Percentiles rank a stretch among this genome's conserved stretches.
These are phyloP conservation scores for Corythornis vintsioides DNA, from an alignment of 2,113 vertebrate species.

Conservation along the genomic window DNA sequence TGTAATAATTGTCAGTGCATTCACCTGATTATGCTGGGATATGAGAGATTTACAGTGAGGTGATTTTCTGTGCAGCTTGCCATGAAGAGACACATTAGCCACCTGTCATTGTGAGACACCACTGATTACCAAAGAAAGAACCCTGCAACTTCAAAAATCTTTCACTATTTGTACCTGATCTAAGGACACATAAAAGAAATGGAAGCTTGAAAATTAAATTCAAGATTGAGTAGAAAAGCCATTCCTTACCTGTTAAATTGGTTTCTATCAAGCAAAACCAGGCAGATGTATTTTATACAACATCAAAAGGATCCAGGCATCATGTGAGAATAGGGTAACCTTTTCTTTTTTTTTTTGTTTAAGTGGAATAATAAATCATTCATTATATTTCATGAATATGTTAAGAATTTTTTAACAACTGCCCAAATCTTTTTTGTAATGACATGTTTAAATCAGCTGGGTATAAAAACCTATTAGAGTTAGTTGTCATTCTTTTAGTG, in stretches of 20 bases:
- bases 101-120: neutral
- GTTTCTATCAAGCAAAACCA: neutral
- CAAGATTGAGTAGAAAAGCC: neutral
- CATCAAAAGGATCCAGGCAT: neutral
- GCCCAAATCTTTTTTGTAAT: slow-evolving; percentile 17
- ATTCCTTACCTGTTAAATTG: neutral
- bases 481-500: slow-evolving; percentile 11
- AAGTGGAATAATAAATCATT: slow-evolving; percentile 45
- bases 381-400: slow-evolving; percentile 42
- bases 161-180: neutral
- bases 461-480: slow-evolving; percentile 24
- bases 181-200: neutral
- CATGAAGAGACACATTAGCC: neutral
- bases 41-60: neutral
- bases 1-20: neutral
- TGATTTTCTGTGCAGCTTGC: neutral
- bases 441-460: slow-evolving; percentile 22
- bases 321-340: neutral
- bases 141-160: neutral
- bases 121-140: neutral
- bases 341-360: slow-evolving; percentile 24
- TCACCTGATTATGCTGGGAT: neutral
- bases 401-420: slow-evolving; percentile 53
- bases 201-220: slow-evolving; percentile 7
- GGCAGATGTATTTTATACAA: neutral